Evolutionary conservation across 2,888 invertebrate genomes (phyloP).

Genomic region (Clivina fossor): DNA sequence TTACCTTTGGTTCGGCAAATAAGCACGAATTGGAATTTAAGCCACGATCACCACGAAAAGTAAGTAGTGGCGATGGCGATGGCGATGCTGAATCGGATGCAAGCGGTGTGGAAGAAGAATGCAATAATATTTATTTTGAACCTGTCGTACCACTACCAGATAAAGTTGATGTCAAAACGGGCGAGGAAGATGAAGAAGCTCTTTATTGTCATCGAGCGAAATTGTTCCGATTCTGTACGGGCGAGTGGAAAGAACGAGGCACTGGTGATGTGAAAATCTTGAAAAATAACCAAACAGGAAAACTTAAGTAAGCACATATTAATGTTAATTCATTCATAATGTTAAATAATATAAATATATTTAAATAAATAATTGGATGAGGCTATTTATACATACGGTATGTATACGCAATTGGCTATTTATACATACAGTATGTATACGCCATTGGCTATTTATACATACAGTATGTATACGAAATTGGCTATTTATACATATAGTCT

Average conservation of each 20-base stretch:
- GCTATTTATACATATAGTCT: too few species aligned
- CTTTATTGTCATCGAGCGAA: slow-evolving; percentile 84
- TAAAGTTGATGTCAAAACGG: slow-evolving; percentile 82
- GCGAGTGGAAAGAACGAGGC: slow-evolving; percentile 93
- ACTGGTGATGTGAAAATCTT: slow-evolving; percentile 84
- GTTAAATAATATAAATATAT: too few species aligned
- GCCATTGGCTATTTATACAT: too few species aligned
- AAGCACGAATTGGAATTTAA: slow-evolving; percentile 69
- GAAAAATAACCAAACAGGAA: slow-evolving; percentile 64
- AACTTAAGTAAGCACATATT: slow-evolving; percentile 69
- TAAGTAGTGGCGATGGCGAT: slow-evolving; percentile 55
- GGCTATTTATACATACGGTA: too few species aligned
- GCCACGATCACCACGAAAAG: slow-evolving; percentile 59
- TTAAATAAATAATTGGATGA: too few species aligned
- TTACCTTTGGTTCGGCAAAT: slow-evolving; percentile 62
- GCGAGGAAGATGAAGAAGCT: slow-evolving; percentile 77
- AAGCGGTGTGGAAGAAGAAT: slow-evolving; percentile 68
- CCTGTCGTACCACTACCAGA: slow-evolving; percentile 86
- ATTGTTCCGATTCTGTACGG: slow-evolving; percentile 70
- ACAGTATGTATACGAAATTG: too few species aligned
- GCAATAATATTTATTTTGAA: slow-evolving; percentile 74
- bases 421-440: too few species aligned
- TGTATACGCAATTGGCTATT: too few species aligned
- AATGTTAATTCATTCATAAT: slow-evolving; percentile 13
- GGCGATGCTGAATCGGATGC: slow-evolving; percentile 58